These are phyloP conservation scores for Cavia aperea DNA, from an alignment of 2,113 vertebrate species.

Conservation along the genomic window DNA sequence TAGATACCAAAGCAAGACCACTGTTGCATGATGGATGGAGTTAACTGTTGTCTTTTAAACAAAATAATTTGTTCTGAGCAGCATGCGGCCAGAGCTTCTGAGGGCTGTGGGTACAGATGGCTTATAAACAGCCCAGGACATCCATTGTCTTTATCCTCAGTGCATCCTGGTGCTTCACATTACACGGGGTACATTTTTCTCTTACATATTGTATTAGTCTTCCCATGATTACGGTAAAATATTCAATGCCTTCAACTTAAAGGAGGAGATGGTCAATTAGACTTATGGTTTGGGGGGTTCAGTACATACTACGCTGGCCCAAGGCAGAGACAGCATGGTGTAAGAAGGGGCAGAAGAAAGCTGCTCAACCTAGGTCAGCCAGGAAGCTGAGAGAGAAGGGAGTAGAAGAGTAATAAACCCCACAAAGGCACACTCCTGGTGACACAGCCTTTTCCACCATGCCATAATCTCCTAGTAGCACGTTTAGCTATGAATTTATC, in stretches of 20 bases:
- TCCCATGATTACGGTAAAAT: background rate
- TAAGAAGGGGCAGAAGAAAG: background rate
- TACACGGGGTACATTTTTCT: background rate
- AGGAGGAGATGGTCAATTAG: background rate
- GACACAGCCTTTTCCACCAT: background rate
- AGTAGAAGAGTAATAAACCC: background rate
- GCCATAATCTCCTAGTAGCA: background rate
- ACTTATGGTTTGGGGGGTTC: background rate
- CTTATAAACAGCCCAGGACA: background rate
- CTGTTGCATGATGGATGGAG: background rate
- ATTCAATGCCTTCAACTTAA: background rate
- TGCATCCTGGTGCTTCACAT: background rate
- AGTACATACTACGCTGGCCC: background rate
- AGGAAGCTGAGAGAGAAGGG: background rate
- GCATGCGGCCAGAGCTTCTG: accelerated
- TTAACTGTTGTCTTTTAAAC: background rate
- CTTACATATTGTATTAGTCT: background rate
- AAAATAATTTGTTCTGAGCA: background rate
- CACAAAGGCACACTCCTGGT: background rate
- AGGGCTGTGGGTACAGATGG: accelerated
- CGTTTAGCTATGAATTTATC: background rate
- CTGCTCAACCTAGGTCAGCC: background rate
- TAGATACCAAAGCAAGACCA: background rate
- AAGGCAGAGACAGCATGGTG: background rate
- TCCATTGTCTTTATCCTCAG: background rate